Conservation (phyloP, 1,140 invertebrate genomes). For the Mylabris phalerata region DNA sequence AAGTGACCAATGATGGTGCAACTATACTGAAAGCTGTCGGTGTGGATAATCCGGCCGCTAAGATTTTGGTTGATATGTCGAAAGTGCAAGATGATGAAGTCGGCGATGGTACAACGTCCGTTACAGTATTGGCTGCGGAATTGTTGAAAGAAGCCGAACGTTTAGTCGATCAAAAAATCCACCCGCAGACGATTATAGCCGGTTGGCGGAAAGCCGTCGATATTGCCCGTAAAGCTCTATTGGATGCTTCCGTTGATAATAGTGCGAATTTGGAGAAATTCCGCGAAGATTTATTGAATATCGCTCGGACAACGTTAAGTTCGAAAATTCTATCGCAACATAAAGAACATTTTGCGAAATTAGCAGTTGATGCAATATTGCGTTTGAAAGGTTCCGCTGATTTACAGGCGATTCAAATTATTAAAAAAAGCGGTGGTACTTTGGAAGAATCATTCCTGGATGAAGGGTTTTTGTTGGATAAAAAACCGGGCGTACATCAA, state of each 20-base stretch:
- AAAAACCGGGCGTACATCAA: slow-evolving; percentile 87
- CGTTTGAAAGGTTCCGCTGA: slow-evolving; percentile 93
- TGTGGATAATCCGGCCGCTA: slow-evolving; percentile 98
- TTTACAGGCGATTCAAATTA: slow-evolving; percentile 92
- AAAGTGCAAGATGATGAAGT: slow-evolving; percentile 99
- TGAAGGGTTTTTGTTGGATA: slow-evolving; percentile 96
- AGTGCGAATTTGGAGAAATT: slow-evolving; percentile 74
- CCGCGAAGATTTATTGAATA: slow-evolving; percentile 87
- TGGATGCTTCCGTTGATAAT: slow-evolving; percentile 71
- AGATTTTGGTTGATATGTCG: slow-evolving; percentile 97
- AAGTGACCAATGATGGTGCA: slow-evolving; percentile 99
- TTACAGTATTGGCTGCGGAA: slow-evolving; percentile 92
- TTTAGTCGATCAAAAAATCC: slow-evolving; percentile 88
- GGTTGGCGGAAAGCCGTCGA: slow-evolving; percentile 88
- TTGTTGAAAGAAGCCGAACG: slow-evolving; percentile 92
- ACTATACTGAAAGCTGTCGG: slow-evolving; percentile 96
- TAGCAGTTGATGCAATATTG: slow-evolving; percentile 93
- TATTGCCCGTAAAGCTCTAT: slow-evolving; percentile 76
- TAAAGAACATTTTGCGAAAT: slow-evolving; percentile 92
- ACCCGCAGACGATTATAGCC: slow-evolving; percentile 95
- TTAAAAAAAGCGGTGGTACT: slow-evolving; percentile 91
- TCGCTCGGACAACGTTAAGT: slow-evolving; percentile 94
- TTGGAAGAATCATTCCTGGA: slow-evolving; percentile 95
- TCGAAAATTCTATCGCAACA: slow-evolving; percentile 98
- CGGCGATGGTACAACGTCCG: slow-evolving; percentile 98